A percentile compares a stretch with the other conserved stretches of the same genome.
Evolutionary conservation across 2,888 invertebrate species (phyloP).

Genomic region (Hyposoter dolosus): DNA sequence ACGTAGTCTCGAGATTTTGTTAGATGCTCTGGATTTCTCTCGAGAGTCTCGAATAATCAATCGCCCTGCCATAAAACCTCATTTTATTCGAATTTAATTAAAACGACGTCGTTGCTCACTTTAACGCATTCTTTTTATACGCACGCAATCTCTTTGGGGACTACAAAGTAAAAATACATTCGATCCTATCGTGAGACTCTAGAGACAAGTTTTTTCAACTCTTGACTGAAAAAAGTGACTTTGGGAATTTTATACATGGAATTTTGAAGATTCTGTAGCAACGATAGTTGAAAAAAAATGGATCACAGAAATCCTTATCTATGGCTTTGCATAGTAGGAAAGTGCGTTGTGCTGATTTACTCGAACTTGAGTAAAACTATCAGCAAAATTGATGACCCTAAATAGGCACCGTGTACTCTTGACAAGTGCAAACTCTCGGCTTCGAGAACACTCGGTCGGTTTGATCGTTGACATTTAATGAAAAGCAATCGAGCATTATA

Average conservation of each 20-base stretch:
- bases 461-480: constrained; percentile 55
- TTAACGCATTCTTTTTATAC: background rate
- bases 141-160: background rate
- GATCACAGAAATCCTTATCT: background rate
- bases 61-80: background rate
- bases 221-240: too few relatives aligned
- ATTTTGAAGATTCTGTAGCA: too few relatives aligned
- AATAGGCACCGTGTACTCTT: background rate
- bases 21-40: background rate
- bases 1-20: background rate
- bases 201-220: too few relatives aligned
- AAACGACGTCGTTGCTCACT: background rate
- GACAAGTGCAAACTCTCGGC: constrained; percentile 2
- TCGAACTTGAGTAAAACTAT: background rate
- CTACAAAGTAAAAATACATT: too few relatives aligned
- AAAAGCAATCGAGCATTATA: constrained; percentile 40
- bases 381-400: constrained; percentile 4
- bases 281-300: background rate
- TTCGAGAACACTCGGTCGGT: constrained; percentile 41
- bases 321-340: background rate
- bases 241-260: too few relatives aligned
- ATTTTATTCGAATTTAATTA: background rate
- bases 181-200: too few relatives aligned
- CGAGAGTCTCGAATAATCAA: background rate
- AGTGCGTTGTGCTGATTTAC: background rate